Conservation (phyloP, 2,113 vertebrate species). For the Muntiacus muntjak region DNA sequence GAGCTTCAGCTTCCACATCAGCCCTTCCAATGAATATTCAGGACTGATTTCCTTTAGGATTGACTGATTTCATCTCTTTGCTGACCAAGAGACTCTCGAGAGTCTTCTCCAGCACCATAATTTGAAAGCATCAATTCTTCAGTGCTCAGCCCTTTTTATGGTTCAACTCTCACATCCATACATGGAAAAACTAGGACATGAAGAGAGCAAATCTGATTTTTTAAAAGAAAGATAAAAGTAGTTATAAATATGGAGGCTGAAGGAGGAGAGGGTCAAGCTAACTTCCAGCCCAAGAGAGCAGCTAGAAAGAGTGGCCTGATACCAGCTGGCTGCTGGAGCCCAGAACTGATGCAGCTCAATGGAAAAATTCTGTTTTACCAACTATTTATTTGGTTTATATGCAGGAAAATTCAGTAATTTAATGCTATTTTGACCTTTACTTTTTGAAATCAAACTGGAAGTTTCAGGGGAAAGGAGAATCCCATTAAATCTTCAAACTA, state of each 20-base stretch:
- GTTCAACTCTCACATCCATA: not conserved
- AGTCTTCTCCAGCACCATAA: not conserved
- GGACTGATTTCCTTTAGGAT: not conserved
- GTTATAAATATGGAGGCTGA: not conserved
- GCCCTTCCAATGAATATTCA: not conserved
- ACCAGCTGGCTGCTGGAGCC: not conserved
- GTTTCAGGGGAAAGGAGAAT: slow-evolving; percentile 45
- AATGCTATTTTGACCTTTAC: slow-evolving; percentile 61
- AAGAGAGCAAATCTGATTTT: not conserved
- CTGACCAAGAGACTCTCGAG: not conserved
- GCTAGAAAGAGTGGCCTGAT: not conserved
- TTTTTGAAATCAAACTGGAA: slow-evolving; percentile 61
- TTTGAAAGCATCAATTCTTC: not conserved
- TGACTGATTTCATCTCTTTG: not conserved
- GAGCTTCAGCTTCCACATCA: not conserved
- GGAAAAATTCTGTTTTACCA: not conserved
- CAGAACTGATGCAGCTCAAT: no score
- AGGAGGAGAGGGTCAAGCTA: not conserved
- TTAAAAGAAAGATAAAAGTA: not conserved
- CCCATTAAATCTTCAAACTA: slow-evolving; percentile 50
- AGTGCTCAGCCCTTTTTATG: not conserved
- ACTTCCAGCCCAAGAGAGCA: not conserved
- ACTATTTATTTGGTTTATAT: slow-evolving; percentile 3
- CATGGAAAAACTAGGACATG: not conserved
- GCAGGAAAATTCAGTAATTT: slow-evolving; percentile 28